These are phyloP conservation scores for Trachymyrmex cornetzi DNA, from an alignment of 1,140 invertebrate species.

Conservation along the genomic window DNA sequence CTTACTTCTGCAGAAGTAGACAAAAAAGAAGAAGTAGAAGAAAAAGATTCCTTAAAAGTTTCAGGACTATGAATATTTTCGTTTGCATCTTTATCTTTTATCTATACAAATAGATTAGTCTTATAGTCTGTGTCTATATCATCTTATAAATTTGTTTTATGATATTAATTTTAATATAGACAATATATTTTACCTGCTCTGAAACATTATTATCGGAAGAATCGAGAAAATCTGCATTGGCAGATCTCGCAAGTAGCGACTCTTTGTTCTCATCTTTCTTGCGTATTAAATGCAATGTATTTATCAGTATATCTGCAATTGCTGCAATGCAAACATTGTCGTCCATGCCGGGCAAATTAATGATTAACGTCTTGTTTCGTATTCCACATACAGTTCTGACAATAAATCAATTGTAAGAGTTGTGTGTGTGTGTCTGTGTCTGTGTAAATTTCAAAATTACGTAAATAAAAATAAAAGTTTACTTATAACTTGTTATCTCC, in stretches of 20 bases:
- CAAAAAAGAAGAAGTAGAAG: slow-evolving; percentile 88
- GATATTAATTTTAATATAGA: not conserved
- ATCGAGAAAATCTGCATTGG: not conserved
- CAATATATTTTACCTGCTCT: not conserved
- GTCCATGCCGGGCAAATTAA: not conserved
- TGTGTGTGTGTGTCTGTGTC: too few species aligned
- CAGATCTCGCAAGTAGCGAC: too few species aligned
- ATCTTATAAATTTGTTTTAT: too few species aligned
- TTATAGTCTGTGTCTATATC: too few species aligned
- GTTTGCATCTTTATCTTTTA: not conserved
- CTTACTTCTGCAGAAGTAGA: not conserved
- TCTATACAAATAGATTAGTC: not conserved
- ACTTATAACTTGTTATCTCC: not conserved
- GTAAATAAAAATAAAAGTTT: not conserved
- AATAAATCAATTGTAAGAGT: not conserved
- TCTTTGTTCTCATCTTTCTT: not conserved
- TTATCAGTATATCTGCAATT: not conserved
- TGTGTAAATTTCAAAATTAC: too few species aligned
- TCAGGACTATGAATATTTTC: not conserved
- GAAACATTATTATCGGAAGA: not conserved
- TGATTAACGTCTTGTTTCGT: not conserved
- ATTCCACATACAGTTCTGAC: not conserved
- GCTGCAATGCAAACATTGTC: not conserved
- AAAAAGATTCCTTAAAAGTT: slow-evolving; percentile 78
- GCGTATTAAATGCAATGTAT: not conserved